Base-by-base conservation (phyloP, 2,113 vertebrate genomes). In the Scalopus aquaticus region DNA sequence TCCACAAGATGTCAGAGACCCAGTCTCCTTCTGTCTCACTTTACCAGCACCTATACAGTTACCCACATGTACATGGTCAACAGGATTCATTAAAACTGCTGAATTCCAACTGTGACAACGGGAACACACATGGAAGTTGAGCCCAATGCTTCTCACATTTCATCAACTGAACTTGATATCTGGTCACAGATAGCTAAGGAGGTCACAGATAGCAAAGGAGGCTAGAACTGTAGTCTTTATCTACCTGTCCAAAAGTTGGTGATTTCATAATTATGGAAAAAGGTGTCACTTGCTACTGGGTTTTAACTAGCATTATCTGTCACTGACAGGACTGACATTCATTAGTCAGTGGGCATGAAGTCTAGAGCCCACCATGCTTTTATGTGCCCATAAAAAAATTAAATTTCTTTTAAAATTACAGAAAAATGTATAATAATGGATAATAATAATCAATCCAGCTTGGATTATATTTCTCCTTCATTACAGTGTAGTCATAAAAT, bases 341-440 rank as follows among this genome's bases (percentile, higher is more conserved):
- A 16, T 56, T n/a, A 56, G 22, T 10, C 56, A 44, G 6, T 39
- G 77, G 32, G 16, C 35, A 70, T 6, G 16, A 11, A 51, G 19
- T 4, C 3, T 30, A 39, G 6, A 60, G 24, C 16, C 19, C 6
- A 51, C 28, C 13, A 44, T 19, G 51, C 6, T 72, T 88, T 46
- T 19, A 20, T 54, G 22, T 1, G 3, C 5, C n/a, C 42, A 46
- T 42, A 58, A 54, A 80, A 89, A 13, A 13, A 81, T 95, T 86
- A 58, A 58, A 81, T 72, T 92, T 92, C 12, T 67, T 58, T 87
- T 87, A 74, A 84, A 90, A 74, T 77, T 32, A 87, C 60, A 93
- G 78, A 54, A 78, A 77, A 67, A 74, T 39, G 64, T 26, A 44
- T 24, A 93, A 76, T 58, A 65, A 60, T 74, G 20, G 9, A 46